These are phyloP conservation scores for Blennius ocellaris DNA, from an alignment of 2,113 vertebrate species.

Conservation along the genomic window DNA sequence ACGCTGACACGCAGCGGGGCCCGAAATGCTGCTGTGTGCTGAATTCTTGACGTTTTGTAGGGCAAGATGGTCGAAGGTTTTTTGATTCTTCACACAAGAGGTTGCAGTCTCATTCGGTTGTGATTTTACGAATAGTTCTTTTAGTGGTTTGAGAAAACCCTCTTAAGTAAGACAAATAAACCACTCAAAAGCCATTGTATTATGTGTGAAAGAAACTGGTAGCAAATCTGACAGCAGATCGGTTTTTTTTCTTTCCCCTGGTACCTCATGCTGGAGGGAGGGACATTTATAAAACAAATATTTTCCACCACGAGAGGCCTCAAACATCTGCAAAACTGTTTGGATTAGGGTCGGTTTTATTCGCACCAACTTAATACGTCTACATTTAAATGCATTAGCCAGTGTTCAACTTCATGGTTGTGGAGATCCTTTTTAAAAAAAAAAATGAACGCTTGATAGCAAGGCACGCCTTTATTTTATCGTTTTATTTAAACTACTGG, in stretches of 20 bases:
- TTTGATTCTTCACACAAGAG: background rate
- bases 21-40: too few relatives aligned
- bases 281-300: background rate
- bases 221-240: background rate
- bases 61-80: background rate
- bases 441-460: too few relatives aligned
- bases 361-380: background rate
- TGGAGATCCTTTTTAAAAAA: too few relatives aligned
- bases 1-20: too few relatives aligned
- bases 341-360: conserved; percentile 5
- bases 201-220: background rate
- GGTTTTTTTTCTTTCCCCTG: too few relatives aligned
- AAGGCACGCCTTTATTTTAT: too few relatives aligned
- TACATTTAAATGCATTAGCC: too few relatives aligned
- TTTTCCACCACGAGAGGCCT: conserved; percentile 30
- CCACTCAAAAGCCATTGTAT: background rate
- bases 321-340: conserved; percentile 43
- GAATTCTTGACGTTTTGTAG: background rate
- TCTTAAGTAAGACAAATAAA: background rate
- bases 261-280: too few relatives aligned
- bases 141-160: background rate
- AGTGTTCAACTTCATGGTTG: too few relatives aligned
- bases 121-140: too few relatives aligned
- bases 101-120: too few relatives aligned
- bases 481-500: too few relatives aligned